These are phyloP conservation scores for Chaetodon auriga DNA, from an alignment of 2,113 vertebrate genomes.

Conservation along the genomic window DNA sequence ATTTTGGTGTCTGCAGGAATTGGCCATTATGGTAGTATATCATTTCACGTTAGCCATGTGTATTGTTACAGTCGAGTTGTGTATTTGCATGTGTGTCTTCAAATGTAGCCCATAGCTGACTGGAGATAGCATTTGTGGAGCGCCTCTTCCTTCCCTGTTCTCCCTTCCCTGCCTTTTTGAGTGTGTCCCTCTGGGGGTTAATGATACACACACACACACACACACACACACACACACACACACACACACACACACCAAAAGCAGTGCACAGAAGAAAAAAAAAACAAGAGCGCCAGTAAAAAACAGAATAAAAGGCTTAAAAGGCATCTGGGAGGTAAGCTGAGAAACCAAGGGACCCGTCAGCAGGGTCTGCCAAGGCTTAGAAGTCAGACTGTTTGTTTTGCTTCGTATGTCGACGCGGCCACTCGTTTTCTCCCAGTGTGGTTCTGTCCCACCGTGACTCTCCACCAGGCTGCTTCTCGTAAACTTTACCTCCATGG, in stretches of 20 bases:
- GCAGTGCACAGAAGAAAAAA: conserved; percentile 41
- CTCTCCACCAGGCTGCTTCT: conserved; percentile 26
- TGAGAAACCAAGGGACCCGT: conserved; percentile 75
- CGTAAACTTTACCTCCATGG: conserved; percentile 49
- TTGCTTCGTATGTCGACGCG: conserved; percentile 70
- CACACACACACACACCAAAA: conserved; percentile 21
- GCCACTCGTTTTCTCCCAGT: conserved; percentile 56
- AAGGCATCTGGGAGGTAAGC: conserved; percentile 80
- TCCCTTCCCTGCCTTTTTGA: conserved; percentile 15
- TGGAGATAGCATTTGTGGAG: conserved; percentile 23
- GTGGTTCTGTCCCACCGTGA: conserved; percentile 53
- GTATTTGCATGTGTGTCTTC: neutral
- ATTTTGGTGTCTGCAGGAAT: conserved; percentile 66
- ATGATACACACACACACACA: conserved; percentile 69
- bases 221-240: too few species aligned
- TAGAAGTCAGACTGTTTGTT: conserved; percentile 79
- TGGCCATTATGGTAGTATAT: conserved; percentile 58
- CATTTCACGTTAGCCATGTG: conserved; percentile 47
- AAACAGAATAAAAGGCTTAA: conserved; percentile 73
- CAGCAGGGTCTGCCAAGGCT: conserved; percentile 71
- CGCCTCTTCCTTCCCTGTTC: conserved; percentile 9
- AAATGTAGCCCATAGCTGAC: conserved; percentile 13
- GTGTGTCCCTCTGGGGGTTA: conserved; percentile 54
- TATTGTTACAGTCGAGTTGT: conserved; percentile 16
- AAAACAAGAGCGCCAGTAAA: conserved; percentile 69